These are phyloP conservation scores for Mormoops blainvillei DNA, from an alignment of 2,113 vertebrate species.

Conservation along the genomic window DNA sequence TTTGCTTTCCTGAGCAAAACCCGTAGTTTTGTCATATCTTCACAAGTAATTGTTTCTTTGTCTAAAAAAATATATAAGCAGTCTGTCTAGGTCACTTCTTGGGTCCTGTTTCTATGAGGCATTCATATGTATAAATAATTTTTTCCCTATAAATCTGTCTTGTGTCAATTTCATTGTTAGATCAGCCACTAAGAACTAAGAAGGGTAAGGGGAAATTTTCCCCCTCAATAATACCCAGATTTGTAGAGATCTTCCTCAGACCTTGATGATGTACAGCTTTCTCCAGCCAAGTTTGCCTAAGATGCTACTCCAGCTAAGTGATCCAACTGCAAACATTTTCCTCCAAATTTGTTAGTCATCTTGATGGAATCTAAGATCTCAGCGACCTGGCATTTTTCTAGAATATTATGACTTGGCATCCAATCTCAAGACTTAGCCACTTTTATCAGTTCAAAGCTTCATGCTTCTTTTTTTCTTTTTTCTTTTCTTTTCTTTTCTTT, in stretches of 20 bases:
- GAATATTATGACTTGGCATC: background rate
- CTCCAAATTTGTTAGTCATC: background rate
- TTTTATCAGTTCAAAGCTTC: background rate
- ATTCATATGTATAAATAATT: background rate
- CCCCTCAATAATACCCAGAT: too few relatives aligned
- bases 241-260: background rate
- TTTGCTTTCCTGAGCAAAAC: background rate
- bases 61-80: background rate
- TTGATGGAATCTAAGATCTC: background rate
- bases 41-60: background rate
- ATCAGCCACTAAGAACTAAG: background rate
- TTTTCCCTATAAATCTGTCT: background rate
- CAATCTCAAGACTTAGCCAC: background rate
- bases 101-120: background rate
- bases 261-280: background rate
- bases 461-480: background rate
- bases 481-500: too few relatives aligned
- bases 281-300: background rate
- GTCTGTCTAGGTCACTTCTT: background rate
- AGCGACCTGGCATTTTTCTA: background rate
- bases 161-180: background rate
- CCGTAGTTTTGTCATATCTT: background rate
- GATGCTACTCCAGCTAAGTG: background rate
- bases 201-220: background rate
- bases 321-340: background rate